A percentile compares a stretch with the other conserved stretches of the same genome.
These are phyloP conservation scores for Copidosoma floridanum DNA, from an alignment of 1,140 invertebrate species.

Conservation along the genomic window DNA sequence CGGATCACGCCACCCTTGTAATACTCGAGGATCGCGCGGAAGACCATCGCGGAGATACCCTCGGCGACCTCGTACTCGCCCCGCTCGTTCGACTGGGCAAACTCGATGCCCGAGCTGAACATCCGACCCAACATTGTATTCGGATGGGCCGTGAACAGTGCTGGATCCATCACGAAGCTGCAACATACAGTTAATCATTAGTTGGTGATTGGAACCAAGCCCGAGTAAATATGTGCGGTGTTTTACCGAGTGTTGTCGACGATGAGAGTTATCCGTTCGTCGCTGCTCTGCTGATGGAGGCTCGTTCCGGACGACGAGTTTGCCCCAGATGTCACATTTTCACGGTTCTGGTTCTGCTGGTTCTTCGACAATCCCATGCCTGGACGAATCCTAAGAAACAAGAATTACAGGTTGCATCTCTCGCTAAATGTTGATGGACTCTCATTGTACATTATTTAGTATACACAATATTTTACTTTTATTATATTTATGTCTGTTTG, in stretches of 20 bases:
- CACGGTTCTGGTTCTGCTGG: constrained; percentile 44
- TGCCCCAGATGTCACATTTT: constrained; percentile 35
- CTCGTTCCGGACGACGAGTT: constrained; percentile 33
- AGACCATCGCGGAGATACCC: constrained; percentile 93
- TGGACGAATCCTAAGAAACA: constrained; percentile 43
- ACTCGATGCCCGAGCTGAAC: constrained; percentile 93
- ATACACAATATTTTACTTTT: not conserved
- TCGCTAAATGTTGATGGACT: constrained; percentile 46
- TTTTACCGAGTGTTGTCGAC: constrained; percentile 85
- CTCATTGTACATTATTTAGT: too few species aligned
- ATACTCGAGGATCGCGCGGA: constrained; percentile 93
- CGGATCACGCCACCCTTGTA: constrained; percentile 88
- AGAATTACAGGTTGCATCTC: constrained; percentile 30
- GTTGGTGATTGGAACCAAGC: too few species aligned
- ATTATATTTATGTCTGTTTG: not conserved
- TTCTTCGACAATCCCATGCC: constrained; percentile 43
- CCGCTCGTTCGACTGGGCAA: constrained; percentile 89
- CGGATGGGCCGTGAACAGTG: constrained; percentile 81
- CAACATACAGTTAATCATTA: too few species aligned
- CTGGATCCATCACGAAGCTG: constrained; percentile 82
- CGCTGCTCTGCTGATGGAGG: constrained; percentile 53
- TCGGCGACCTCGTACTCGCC: constrained; percentile 99
- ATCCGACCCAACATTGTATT: constrained; percentile 90
- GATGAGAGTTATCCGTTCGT: constrained; percentile 83
- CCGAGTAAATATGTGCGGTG: not conserved